These are phyloP conservation scores for Drosophila tristis DNA, from an alignment of 1,140 invertebrate genomes.

Conservation along the genomic window DNA sequence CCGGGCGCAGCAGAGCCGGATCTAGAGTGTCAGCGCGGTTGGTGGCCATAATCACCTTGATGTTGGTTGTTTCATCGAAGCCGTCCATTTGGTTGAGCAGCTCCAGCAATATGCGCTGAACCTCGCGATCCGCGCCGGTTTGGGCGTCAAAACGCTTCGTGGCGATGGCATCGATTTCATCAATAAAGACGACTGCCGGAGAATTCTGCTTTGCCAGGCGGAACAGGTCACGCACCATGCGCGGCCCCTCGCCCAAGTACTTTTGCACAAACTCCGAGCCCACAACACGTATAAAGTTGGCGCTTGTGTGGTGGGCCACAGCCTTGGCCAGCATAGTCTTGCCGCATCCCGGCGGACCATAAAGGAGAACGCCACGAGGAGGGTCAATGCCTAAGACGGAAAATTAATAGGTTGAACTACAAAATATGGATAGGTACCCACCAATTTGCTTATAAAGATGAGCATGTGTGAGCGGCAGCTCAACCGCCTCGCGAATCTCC, in stretches of 20 bases:
- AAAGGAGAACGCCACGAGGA: slow-evolving; percentile 99
- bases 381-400: slow-evolving; percentile 90
- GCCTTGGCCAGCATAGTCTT: slow-evolving; percentile 99
- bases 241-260: slow-evolving; percentile 98
- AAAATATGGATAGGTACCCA: slow-evolving; percentile 19
- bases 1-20: slow-evolving; percentile 97
- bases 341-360: slow-evolving; percentile 98
- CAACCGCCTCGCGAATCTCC: slow-evolving; percentile 99
- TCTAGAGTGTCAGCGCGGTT: slow-evolving; percentile 98
- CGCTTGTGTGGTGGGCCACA: slow-evolving; percentile 98
- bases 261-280: slow-evolving; percentile 99
- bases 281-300: slow-evolving; percentile 98
- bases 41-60: slow-evolving; percentile 99
- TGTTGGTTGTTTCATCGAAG: slow-evolving; percentile 99
- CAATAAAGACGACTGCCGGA: slow-evolving; percentile 99
- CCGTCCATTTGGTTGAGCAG: slow-evolving; percentile 99
- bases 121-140: slow-evolving; percentile 99
- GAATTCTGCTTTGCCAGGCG: slow-evolving; percentile 99
- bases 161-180: slow-evolving; percentile 99
- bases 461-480: slow-evolving; percentile 98
- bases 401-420: neutral
- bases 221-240: slow-evolving; percentile 99
- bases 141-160: slow-evolving; percentile 99
- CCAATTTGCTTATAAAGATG: slow-evolving; percentile 98
- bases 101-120: slow-evolving; percentile 98